Evolutionary conservation across 2,113 vertebrate genomes (phyloP), one percentile per base, ranked within the genome.

Genomic region (Amia ocellicauda): DNA sequence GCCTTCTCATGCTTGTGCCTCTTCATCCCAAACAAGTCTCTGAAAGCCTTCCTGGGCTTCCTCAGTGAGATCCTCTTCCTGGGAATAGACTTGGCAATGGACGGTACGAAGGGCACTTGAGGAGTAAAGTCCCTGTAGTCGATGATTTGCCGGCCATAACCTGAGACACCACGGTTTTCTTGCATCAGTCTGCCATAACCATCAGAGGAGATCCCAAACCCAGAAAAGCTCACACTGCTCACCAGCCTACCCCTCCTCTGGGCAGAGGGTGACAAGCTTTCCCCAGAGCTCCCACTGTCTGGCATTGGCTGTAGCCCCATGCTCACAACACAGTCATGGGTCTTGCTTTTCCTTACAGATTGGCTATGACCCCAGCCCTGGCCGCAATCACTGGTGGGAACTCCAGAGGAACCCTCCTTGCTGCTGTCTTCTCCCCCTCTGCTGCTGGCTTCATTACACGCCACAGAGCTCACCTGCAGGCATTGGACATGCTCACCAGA

Each of bases 21-120:
- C 69, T 79, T 86, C 1, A 89, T 80, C 51, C 89, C 85, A 66
- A 94, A 90, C 50, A 94, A 76, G 50, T 91, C 88, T 70, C 83
- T 84, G 55, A 94, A 83, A 41, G 90, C 86, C 66, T 91, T 93
- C 75, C 86, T 94, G 14, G 91, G 86, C 51, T 84, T 85, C 68
- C 88, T 89, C 54, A 93, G 78, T 23, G 91, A 93, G 75, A 92
- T 91, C 64, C 91, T 90, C 68, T 92, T 94, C 61, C 86, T 87
- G 7, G 91, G 90, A 56, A 93, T 84, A 59, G 87, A 90, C 79
- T 93, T 94, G 63, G 91, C 90, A 0, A 92, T 87, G 2, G 90
- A 91, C 24, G 92, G 91, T 60, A 93, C 90, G n/a, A 93, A 94
- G 63, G 91, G 91, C 85, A 90, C 80, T 81, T 93, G 91, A 66